Base-by-base conservation (phyloP, 30 jellyfish, hydroid and myxozoan genomes). In the Aurelia coerulea region DNA sequence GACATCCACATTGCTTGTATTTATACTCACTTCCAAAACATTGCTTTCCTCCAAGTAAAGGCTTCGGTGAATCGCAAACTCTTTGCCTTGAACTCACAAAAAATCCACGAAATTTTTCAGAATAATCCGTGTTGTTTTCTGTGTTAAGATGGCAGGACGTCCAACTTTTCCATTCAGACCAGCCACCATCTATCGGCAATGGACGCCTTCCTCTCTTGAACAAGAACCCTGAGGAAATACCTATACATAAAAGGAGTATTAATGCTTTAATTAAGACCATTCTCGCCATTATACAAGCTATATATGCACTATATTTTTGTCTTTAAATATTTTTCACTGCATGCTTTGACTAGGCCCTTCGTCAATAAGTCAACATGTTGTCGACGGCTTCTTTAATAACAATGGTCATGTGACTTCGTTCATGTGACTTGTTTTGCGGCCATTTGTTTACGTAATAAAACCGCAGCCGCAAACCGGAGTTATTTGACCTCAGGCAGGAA, bases 111-210 rank as follows among this genome's bases (percentile, higher is more conserved):
- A 69, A 88, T 16, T 42, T 37, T 5, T 77, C 71, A 51, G 52
- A 88, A 54, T 16, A 88, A 56, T 69, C 82, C 0, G 88, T 60
- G 62, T 50, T 70, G 88, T 79, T 88, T 34, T 34, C 81, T 8
- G 86, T 49, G 64, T 88, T 88, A 12, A 29, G 17, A 32, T 70
- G 68, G 31, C 97, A 88, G 1, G 80, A 18, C 14, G 79, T 79
- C 97, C 97, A 88, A 35, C 86, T 79, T 62, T 65, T 64, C 97
- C 97, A 88, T 8, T 33, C 34, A 17, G 97, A 69, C 97, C 97
- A 88, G 32, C 97, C 97, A 71, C 97, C 97, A 72, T 88, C 97
- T 19, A 88, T 72, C 4, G 91, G 74, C 62, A 79, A 60, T 10
- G 97, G 97, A n/a, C 90, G 85, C 49, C 73, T 51, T 49, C 91